These are phyloP conservation scores for Acrobasis consociella DNA, from an alignment of 2,888 invertebrate species.

Conservation along the genomic window DNA sequence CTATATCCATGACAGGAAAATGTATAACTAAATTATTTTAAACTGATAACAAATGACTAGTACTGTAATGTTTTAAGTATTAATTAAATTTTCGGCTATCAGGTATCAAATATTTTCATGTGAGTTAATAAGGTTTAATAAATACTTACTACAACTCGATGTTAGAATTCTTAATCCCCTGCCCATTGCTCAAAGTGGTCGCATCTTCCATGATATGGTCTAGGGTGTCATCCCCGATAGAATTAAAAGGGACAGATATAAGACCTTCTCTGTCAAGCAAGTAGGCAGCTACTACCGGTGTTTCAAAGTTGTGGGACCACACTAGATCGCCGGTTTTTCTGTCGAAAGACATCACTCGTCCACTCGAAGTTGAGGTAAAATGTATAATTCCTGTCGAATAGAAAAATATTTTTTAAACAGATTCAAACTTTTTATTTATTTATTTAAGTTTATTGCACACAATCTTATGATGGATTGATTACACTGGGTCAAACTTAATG, in stretches of 20 bases:
- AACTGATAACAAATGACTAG: no score
- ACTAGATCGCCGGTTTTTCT: conserved; percentile 90
- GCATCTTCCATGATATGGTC: conserved; percentile 86
- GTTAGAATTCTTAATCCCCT: conserved; percentile 82
- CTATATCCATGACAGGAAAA: no score
- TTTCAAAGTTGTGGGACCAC: conserved; percentile 94
- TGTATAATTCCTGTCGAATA: conserved; percentile 88
- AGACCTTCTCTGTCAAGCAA: conserved; percentile 89
- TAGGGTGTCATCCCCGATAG: conserved; percentile 93
- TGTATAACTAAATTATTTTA: no score
- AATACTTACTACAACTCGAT: conserved; percentile 84
- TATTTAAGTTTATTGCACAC: no score
- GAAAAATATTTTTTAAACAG: not conserved
- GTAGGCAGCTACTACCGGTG: conserved; percentile 96
- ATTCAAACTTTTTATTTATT: no score
- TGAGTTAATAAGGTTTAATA: not conserved
- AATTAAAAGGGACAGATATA: conserved; percentile 93
- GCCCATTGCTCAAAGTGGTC: conserved; percentile 76
- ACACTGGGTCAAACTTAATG: no score
- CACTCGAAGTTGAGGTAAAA: conserved; percentile 94
- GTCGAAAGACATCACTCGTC: conserved; percentile 92
- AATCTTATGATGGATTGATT: no score
- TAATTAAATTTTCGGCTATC: no score
- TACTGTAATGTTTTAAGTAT: no score
- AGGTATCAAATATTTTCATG: no score